These are phyloP conservation scores for Galago senegalensis DNA, from an alignment of 2,797 vertebrate genomes.

Conservation along the genomic window DNA sequence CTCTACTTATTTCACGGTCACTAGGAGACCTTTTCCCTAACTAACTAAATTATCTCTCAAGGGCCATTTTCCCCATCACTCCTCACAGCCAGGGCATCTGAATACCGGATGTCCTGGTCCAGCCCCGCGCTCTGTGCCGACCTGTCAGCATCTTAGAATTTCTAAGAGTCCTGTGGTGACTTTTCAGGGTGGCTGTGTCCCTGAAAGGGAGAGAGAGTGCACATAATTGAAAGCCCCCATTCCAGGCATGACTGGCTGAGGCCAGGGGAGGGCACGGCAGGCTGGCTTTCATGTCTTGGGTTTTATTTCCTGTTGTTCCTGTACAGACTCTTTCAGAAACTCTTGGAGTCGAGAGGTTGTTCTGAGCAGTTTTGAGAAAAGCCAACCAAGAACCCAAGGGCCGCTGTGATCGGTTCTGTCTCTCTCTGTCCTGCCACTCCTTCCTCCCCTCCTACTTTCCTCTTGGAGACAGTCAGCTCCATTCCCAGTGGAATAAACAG, in stretches of 20 bases:
- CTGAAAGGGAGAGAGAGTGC: neutral
- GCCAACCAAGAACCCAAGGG: accelerated
- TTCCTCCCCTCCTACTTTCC: neutral
- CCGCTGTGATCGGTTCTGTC: accelerated
- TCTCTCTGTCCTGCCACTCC: too few species aligned
- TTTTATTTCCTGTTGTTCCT: neutral
- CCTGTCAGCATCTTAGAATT: accelerated
- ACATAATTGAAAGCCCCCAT: neutral
- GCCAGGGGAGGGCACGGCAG: too few species aligned
- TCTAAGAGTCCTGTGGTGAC: accelerated
- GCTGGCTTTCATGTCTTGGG: neutral
- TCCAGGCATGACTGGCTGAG: neutral
- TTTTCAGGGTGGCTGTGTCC: accelerated
- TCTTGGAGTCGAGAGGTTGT: neutral
- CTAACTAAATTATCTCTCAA: neutral
- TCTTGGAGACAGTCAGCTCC: neutral
- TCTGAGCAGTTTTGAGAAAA: neutral
- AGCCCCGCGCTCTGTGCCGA: accelerated
- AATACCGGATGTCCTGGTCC: accelerated
- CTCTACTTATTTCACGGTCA: neutral
- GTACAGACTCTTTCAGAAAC: neutral
- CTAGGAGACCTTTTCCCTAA: neutral
- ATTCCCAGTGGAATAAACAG: neutral
- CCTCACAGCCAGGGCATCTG: neutral
- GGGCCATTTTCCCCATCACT: neutral